Base-by-base conservation (phyloP, 2,113 vertebrate species). In the Gila orcuttii region DNA sequence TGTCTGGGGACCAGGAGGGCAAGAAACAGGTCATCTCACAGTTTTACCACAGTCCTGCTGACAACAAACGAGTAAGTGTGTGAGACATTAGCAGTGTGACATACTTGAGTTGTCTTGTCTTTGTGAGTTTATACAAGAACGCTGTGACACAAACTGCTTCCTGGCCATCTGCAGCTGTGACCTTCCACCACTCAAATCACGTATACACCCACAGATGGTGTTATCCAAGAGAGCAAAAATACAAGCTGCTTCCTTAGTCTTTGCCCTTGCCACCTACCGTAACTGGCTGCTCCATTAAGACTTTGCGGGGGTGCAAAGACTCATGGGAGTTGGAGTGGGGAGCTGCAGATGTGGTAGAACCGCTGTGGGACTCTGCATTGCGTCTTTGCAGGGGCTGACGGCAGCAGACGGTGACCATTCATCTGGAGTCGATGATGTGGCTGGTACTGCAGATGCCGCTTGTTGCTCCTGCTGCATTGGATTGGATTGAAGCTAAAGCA, bases 21-120 rank as follows among this genome's bases (percentile, higher is more conserved):
- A 96, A 89, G 0, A 94, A 95, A 75, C 96, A 96, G 66, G 95
- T 96, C 89, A 97, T 99, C 1, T 94, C 97, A 4, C 98, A 99
- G 94, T 99, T 99, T 95, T 99, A 99, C 93, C 98, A 99, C 94
- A 99, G 97, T 79, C 98, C 98, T 0, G 96, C 96, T 0, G 97
- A 99, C 93, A 99, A 99, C 93, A 96, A 95, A 89, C 93, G 96
- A 92, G 98, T 99, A 91, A 96, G 96, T 85, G 78, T 74, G 28
- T 2, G 47, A 42, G 23, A 73, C 23, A 83, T 73, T 59, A 59
- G 68, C 81, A 23, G 25, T 3, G 47, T 66, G 57, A 25, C 19
- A 21, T 85, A 47, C 47, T 42, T 85, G 31, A 62, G 50, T 36
- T 52, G 15, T 69, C 17, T 42, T 66, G 33, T 47, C 25, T 82